Evolutionary conservation across 2,113 vertebrate genomes (phyloP).

Genomic region (Callipepla squamata): DNA sequence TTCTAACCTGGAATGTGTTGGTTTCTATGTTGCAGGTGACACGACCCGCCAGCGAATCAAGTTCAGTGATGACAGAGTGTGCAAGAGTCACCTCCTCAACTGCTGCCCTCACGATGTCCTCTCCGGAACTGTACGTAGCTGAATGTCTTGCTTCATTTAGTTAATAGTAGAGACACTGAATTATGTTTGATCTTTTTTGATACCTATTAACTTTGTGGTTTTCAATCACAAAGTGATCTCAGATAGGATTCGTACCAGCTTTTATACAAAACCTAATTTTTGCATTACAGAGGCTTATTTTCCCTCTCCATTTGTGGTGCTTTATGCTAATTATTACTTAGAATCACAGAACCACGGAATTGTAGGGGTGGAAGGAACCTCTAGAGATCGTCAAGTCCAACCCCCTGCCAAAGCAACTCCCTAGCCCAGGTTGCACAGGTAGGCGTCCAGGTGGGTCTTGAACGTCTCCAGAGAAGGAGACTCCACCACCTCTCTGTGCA

Average conservation of each 20-base stretch:
- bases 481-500: too few species aligned
- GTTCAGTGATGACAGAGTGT: constrained; percentile 96
- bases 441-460: too few species aligned
- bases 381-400: too few species aligned
- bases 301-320: neutral
- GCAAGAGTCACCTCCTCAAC: constrained; percentile 98
- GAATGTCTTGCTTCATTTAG: neutral
- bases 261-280: neutral
- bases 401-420: too few species aligned
- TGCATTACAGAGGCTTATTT: neutral
- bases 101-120: constrained; percentile 98
- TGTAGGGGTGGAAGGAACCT: too few species aligned
- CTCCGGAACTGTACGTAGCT: constrained; percentile 93
- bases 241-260: neutral
- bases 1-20: constrained; percentile 72
- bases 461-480: too few species aligned
- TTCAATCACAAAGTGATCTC: neutral
- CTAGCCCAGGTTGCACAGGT: too few species aligned
- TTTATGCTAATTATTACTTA: neutral
- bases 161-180: neutral
- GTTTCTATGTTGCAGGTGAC: constrained; percentile 87
- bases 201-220: neutral
- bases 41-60: constrained; percentile 97
- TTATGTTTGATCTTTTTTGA: neutral
- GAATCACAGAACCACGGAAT: neutral